Percentiles rank a stretch among this genome's conserved stretches.
Conservation (phyloP, 1,140 invertebrate species). For the Arion vulgaris region DNA sequence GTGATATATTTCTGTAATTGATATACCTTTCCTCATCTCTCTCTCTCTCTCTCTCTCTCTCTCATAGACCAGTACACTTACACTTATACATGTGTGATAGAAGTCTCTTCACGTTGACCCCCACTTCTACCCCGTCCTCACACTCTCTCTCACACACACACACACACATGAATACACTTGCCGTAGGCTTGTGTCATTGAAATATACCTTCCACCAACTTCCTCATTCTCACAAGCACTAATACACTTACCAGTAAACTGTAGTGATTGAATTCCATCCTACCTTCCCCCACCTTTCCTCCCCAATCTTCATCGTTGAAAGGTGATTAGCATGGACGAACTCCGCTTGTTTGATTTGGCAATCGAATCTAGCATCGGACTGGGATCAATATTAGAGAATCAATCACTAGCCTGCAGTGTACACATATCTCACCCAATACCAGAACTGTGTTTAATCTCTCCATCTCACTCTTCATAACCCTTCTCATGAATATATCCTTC, state of each 20-base stretch:
- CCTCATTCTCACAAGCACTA: no score
- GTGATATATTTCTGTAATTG: no score
- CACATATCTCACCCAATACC: not conserved
- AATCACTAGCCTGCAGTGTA: conserved; percentile 1
- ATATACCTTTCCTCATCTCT: no score
- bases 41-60: no score
- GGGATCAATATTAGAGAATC: conserved; percentile 16
- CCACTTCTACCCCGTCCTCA: not conserved
- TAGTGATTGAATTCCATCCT: no score
- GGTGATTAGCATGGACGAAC: conserved; percentile 3
- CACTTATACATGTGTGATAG: no score
- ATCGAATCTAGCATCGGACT: conserved; percentile 6
- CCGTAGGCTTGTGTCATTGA: no score
- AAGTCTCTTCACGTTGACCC: no score
- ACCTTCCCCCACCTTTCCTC: not conserved
- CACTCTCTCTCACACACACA: not conserved
- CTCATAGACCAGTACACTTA: no score
- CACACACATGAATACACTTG: no score
- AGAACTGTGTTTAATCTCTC: not conserved
- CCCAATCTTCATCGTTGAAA: not conserved
- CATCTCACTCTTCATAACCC: not conserved
- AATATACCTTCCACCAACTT: not conserved
- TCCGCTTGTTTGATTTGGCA: conserved; percentile 14
- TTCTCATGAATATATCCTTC: not conserved
- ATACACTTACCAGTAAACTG: no score